Evolutionary conservation across 2,797 vertebrate species (phyloP), one percentile per base, ranked within the genome.

Genomic region (Morelia viridis): DNA sequence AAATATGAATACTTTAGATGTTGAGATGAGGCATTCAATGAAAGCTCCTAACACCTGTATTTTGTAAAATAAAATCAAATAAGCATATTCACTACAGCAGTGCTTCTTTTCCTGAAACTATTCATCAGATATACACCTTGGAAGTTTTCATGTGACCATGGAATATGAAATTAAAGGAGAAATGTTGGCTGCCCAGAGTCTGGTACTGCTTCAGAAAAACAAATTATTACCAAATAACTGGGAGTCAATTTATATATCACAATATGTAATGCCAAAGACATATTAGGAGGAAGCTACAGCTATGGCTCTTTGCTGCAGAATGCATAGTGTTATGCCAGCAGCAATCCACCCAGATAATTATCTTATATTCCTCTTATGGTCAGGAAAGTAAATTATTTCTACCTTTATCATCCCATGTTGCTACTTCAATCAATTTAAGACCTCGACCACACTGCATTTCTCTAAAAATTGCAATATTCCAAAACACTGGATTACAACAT

Each of bases 151-250:
- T 28, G 7, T 71, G 46, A 0, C 0, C 56, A 89, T 76, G 88
- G 88, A 89, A 91, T 94, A 15, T 65, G 84, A 89, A 93, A 3
- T 64, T 92, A 31, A 88, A 92, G n/a, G 87, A 89, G 61, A 76
- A 35, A 76, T 84, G 71, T 62, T 31, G 5, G 35, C 22, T 7
- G 50, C 19, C 11, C 31, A 61, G 86, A 80, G 22, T 22, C n/a
- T 58, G 2, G 0, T 17, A n/a, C 5, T 50, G 28, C 28, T 91
- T 83, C 61, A 0, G 0, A 92, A 41, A 93, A 93, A 28, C 41
- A 56, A 83, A 15, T 85, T 61, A 56, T 15, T 4, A 12, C 26
- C 46, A 71, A 11, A 24, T 26, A 89, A 22, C n/a, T 76, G 88
- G 35, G 71, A 46, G 46, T 24, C 8, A 80, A 24, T 80, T 46